phyloP scores from a whole-genome alignment of 1,140 invertebrate species.

The Hylyphantes graminicola region DNA sequence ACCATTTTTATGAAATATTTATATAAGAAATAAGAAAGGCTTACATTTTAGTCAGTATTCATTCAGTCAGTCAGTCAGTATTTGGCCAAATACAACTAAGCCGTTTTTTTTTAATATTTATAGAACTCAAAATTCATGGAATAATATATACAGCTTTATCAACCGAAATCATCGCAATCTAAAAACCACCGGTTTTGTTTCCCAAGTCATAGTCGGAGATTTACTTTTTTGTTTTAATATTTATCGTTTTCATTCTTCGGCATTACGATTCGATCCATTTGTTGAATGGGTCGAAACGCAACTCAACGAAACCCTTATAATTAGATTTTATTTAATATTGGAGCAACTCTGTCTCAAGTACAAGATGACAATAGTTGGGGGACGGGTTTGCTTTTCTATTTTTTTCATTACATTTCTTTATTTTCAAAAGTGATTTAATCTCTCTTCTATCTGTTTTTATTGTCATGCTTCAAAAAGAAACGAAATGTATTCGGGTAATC shows the following conservation, averaged over 20 bases:
- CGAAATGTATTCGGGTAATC: no score
- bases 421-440: slow-evolving; percentile 45
- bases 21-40: no score
- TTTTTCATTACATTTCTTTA: slow-evolving; percentile 10
- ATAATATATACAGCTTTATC: no score
- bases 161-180: no score
- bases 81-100: no score
- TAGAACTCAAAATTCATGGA: no score
- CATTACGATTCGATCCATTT: slow-evolving; percentile 45
- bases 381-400: slow-evolving; percentile 15
- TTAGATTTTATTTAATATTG: slow-evolving; percentile 54
- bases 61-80: no score
- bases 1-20: no score
- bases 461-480: slow-evolving; percentile 6
- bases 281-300: slow-evolving; percentile 51
- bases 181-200: slow-evolving; percentile 48
- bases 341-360: neutral
- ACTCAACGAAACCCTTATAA: slow-evolving; percentile 45
- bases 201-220: slow-evolving; percentile 27
- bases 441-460: slow-evolving; percentile 25
- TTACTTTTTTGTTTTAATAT: neutral
- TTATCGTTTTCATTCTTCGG: slow-evolving; percentile 16
- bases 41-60: no score
- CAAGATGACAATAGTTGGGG: neutral
- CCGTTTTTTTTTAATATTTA: no score